phyloP scores from a whole-genome alignment of 2,113 vertebrate species.

The Lycocorax pyrrhopterus region DNA sequence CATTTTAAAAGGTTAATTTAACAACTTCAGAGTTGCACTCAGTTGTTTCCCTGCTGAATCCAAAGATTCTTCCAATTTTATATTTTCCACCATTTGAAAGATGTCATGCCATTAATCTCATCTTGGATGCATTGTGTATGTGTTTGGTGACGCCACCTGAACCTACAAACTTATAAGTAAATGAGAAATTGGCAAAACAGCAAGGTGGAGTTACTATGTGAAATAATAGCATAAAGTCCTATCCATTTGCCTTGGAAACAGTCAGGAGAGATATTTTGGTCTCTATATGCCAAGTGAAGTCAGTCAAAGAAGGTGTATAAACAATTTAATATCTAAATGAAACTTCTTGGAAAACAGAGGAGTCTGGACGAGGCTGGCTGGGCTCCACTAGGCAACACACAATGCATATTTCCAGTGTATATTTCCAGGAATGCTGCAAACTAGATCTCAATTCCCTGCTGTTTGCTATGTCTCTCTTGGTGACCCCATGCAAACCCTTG shows the following conservation, averaged over 20 bases:
- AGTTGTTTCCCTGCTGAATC: not conserved
- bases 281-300: not conserved
- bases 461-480: not conserved
- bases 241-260: not conserved
- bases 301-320: not conserved
- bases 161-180: not conserved
- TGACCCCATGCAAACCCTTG: not conserved
- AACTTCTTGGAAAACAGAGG: conserved; percentile 22
- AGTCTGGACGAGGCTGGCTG: not conserved
- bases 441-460: not conserved
- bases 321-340: not conserved
- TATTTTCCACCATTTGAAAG: not conserved
- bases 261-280: not conserved
- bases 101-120: not conserved
- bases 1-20: not conserved
- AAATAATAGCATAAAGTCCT: not conserved
- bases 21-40: not conserved
- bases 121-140: not conserved
- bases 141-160: not conserved
- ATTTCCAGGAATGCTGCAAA: conserved; percentile 29
- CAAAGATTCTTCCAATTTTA: not conserved
- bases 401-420: not conserved
- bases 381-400: not conserved
- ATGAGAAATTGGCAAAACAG: not conserved
- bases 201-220: not conserved